phyloP scores from a whole-genome alignment of 2,888 invertebrate species.

The Hedya salicella region DNA sequence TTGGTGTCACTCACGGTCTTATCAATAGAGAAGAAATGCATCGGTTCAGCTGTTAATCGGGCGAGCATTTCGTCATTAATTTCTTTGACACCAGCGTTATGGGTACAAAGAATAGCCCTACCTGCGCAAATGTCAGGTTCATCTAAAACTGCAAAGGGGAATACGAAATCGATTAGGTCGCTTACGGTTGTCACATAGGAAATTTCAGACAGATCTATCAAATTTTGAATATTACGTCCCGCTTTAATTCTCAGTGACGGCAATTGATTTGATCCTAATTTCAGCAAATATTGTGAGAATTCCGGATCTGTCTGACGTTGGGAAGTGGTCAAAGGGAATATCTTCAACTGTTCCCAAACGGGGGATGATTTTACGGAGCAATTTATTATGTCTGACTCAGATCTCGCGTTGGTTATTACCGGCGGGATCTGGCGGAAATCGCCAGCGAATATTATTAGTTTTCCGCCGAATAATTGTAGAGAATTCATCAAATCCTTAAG shows the following conservation, averaged over 20 bases:
- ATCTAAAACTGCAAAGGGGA: not conserved
- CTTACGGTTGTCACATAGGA: not conserved
- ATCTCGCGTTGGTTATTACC: conserved; percentile 26
- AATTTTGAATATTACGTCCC: conserved; percentile 11
- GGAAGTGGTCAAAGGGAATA: conserved; percentile 4
- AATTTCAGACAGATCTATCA: conserved; percentile 1
- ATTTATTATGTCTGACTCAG: not conserved
- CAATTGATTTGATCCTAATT: conserved; percentile 8
- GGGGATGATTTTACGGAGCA: conserved; percentile 11
- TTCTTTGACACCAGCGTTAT: conserved; percentile 12
- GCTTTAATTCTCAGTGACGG: not conserved
- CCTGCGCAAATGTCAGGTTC: conserved; percentile 8
- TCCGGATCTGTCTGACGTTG: conserved; percentile 13
- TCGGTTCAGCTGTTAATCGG: not conserved
- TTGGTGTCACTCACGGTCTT: not conserved
- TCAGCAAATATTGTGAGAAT: conserved; percentile 1
- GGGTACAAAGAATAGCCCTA: conserved; percentile 10
- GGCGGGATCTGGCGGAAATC: conserved; percentile 46
- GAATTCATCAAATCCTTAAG: conserved; percentile 34
- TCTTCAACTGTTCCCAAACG: conserved; percentile 7
- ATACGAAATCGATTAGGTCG: conserved; percentile 8
- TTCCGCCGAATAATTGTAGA: conserved; percentile 42
- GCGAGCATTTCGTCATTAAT: not conserved
- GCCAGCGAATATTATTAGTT: conserved; percentile 44
- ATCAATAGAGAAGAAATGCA: conserved; percentile 13